Evolutionary conservation across 2,888 invertebrate species (phyloP).

Genomic region (Folsomia candida): DNA sequence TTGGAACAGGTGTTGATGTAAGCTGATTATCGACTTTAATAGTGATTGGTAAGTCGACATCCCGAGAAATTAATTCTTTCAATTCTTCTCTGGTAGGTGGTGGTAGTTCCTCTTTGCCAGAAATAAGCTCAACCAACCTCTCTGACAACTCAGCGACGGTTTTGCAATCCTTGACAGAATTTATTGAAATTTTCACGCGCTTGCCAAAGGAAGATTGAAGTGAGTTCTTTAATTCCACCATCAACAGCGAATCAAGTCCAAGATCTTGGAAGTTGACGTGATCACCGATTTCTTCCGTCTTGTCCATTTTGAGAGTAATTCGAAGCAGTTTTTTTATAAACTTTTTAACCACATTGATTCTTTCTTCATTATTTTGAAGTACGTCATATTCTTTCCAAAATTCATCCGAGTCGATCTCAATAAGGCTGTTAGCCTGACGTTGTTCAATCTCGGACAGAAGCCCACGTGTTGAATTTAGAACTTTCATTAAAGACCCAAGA

Average conservation of each 20-base stretch:
- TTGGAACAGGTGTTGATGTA: background rate
- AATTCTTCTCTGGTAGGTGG: constrained; percentile 20
- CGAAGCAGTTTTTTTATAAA: constrained; percentile 19
- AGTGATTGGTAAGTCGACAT: constrained; percentile 19
- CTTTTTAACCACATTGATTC: constrained; percentile 13
- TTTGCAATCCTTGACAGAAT: too few species aligned
- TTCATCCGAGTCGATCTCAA: constrained; percentile 19
- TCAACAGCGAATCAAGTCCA: constrained; percentile 34
- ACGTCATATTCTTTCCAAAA: constrained; percentile 30
- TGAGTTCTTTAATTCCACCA: too few species aligned
- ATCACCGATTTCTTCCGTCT: constrained; percentile 23
- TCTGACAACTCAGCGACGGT: too few species aligned
- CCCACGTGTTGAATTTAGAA: background rate
- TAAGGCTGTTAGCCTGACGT: background rate
- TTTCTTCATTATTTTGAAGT: constrained; percentile 5
- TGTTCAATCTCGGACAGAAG: background rate
- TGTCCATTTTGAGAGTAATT: constrained; percentile 22
- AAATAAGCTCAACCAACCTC: constrained; percentile 22
- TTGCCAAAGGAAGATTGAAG: too few species aligned
- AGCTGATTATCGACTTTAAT: background rate
- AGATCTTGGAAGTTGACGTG: constrained; percentile 16
- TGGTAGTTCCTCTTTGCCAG: background rate
- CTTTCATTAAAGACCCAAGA: background rate
- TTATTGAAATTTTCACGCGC: too few species aligned
- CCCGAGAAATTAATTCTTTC: constrained; percentile 14